Evolutionary conservation across 2,113 vertebrate species (phyloP).

Genomic region (Pantherophis guttatus): DNA sequence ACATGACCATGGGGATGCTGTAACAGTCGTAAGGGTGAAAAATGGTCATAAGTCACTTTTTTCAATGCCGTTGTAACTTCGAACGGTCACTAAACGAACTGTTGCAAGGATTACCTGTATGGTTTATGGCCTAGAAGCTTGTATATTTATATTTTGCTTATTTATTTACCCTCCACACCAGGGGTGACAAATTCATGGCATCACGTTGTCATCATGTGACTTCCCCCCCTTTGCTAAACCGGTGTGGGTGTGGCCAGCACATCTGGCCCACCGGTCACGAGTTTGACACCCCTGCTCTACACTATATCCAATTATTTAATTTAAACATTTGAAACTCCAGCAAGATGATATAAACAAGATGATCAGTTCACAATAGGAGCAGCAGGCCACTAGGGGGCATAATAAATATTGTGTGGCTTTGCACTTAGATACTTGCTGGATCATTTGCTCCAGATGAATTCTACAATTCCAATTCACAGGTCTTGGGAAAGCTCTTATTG

Average conservation of each 20-base stretch:
- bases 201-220: too few species aligned
- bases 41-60: too few species aligned
- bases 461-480: not conserved
- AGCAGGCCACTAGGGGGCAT: not conserved
- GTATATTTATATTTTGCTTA: not conserved
- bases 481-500: not conserved
- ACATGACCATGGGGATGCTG: too few species aligned
- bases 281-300: fast-evolving
- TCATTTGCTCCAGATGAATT: not conserved
- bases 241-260: too few species aligned
- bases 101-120: not conserved
- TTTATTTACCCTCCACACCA: too few species aligned
- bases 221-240: too few species aligned
- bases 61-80: too few species aligned
- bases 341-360: not conserved
- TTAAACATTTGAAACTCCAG: not conserved
- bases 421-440: not conserved
- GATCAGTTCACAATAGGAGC: not conserved
- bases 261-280: too few species aligned
- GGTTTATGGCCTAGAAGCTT: not conserved
- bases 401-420: not conserved
- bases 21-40: too few species aligned
- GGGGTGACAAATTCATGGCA: too few species aligned
- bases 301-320: not conserved
- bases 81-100: too few species aligned